Conservation (phyloP, 2,888 invertebrate species). For the Euclidia mi region DNA sequence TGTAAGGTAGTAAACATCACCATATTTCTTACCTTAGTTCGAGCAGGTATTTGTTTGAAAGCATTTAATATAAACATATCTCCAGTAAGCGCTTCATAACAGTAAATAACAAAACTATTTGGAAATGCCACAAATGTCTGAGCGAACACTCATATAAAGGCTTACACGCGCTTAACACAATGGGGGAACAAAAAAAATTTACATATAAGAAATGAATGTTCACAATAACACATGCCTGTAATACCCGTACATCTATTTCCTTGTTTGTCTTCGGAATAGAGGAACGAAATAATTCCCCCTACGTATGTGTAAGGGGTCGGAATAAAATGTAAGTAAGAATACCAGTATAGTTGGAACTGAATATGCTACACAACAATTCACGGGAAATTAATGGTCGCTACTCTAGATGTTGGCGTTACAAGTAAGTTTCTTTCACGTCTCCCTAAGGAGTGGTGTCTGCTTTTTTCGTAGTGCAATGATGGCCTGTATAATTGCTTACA, state of each 20-base stretch:
- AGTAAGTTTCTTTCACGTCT: constrained; percentile 38
- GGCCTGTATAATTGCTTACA: no score
- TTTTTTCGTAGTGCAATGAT: neutral
- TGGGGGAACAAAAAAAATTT: constrained; percentile 25
- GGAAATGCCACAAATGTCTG: neutral
- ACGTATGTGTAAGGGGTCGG: constrained; percentile 21
- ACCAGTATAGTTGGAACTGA: constrained; percentile 32
- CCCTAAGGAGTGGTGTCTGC: constrained; percentile 5
- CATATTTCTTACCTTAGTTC: no score
- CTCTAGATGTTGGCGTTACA: constrained; percentile 42
- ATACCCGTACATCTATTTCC: constrained; percentile 54
- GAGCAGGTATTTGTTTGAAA: no score
- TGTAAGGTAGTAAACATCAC: no score
- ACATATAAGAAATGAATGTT: constrained; percentile 28
- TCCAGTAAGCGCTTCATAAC: neutral
- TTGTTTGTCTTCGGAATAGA: constrained; percentile 30
- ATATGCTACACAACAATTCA: constrained; percentile 43
- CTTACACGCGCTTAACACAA: constrained; percentile 11
- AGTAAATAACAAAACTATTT: constrained; percentile 2
- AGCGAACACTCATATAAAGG: constrained; percentile 1
- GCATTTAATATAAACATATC: no score
- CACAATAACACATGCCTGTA: constrained; percentile 46
- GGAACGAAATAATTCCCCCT: constrained; percentile 34
- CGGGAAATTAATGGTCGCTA: constrained; percentile 47
- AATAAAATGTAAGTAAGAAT: constrained; percentile 46